Base-by-base conservation (phyloP, 2,113 vertebrate species). In the Scolopax mira region DNA sequence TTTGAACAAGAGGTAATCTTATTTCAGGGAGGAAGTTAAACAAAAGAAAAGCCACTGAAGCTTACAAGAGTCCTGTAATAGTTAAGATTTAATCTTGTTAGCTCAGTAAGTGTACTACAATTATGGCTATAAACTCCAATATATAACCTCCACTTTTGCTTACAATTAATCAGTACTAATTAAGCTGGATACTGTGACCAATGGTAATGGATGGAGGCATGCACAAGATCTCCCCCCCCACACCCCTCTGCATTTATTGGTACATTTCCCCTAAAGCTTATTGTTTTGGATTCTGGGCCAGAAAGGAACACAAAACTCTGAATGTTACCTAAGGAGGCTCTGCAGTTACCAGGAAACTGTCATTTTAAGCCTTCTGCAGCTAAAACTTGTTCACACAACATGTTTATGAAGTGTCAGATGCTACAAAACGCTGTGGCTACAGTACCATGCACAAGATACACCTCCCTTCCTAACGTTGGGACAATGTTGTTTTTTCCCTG, bases 11-110 rank as follows among this genome's bases (percentile, higher is more conserved):
- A 84, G 46, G 54, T 28, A 92, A 93, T 93, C 95, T 92, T 51
- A 61, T 96, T 88, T 86, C 85, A 77, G 65, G 33, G 62, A 75
- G 71, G 25, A 88, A 88, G 81, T 87, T 94, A 87, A 96, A 96
- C 79, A 93, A 95, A 94, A 74, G 92, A 65, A 91, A 94, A 94
- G 81, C 71, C 83, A 79, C 24, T 58, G 70, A 94, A 64, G 85
- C 91, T 87, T 75, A 51, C 21, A 49, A 66, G 49, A 89, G 21
- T 44, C 72, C 64, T 54, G 6, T 71, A 92, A 65, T 25, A 90
- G 79, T 55, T 82, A 55, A 70, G 81, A 92, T 93, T 84, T 81
- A 79, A 96, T 94, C 90, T 85, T 64, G 22, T 70, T 90, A 83
- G 52, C 35, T 91, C 72, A 71, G 35, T 60, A 74, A 80, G 42